Conservation (phyloP, 2,113 vertebrate species). For the Menidia beryllina region DNA sequence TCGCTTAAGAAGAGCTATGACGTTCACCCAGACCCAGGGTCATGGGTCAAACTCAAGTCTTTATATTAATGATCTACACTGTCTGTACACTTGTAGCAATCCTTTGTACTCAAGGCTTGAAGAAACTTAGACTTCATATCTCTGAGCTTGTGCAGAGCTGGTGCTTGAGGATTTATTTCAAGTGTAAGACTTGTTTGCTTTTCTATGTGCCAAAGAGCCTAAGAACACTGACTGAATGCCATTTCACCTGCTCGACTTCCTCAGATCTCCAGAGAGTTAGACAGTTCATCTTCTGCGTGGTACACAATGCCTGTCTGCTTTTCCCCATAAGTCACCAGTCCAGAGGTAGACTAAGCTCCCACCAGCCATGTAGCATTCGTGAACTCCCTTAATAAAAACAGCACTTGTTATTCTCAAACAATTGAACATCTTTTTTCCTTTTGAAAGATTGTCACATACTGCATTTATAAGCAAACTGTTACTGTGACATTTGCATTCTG, state of each 20-base stretch:
- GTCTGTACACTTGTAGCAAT: not conserved
- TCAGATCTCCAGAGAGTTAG: not conserved
- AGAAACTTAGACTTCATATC: not conserved
- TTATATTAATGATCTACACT: constrained; percentile 2
- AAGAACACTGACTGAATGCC: not conserved
- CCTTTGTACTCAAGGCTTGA: not conserved
- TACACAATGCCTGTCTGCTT: not conserved
- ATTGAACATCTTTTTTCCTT: not conserved
- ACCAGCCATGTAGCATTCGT: not conserved
- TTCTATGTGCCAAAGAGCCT: not conserved
- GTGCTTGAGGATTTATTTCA: too few species aligned
- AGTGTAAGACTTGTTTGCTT: not conserved
- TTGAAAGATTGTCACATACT: not conserved
- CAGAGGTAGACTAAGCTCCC: not conserved
- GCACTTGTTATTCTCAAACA: not conserved
- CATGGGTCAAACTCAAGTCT: not conserved
- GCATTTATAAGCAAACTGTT: not conserved
- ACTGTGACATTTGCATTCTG: not conserved
- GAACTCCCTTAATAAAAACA: not conserved
- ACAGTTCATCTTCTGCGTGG: not conserved
- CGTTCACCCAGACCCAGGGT: not conserved
- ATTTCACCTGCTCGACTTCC: too few species aligned
- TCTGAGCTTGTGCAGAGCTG: too few species aligned
- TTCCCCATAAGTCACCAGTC: not conserved
- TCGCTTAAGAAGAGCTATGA: not conserved